Evolutionary conservation across 2,888 invertebrate genomes (phyloP).

Genomic region (Apamea anceps): DNA sequence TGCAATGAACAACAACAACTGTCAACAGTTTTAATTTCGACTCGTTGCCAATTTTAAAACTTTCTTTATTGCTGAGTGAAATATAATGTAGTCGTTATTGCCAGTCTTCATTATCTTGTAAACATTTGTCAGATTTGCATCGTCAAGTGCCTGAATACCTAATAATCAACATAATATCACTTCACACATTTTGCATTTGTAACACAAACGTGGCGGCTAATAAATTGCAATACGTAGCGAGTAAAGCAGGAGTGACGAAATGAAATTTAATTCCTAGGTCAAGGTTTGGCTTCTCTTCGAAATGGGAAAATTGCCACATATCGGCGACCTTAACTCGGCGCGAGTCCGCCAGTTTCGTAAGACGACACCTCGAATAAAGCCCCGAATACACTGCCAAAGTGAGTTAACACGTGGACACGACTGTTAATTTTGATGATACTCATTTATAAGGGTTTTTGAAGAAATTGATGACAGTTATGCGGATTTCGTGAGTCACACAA

Average conservation of each 20-base stretch:
- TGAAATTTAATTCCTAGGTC: conserved; percentile 88
- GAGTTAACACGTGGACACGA: conserved; percentile 48
- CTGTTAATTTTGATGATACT: conserved; percentile 26
- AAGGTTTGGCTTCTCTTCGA: conserved; percentile 89
- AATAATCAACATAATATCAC: conserved; percentile 40
- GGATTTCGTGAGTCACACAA: conserved; percentile 43
- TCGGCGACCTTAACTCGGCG: conserved; percentile 86
- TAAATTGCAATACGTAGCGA: conserved; percentile 79
- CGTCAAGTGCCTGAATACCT: conserved; percentile 37
- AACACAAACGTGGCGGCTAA: conserved; percentile 62
- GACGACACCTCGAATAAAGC: conserved; percentile 76
- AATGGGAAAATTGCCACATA: conserved; percentile 90
- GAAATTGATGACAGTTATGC: conserved; percentile 24
- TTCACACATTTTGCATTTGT: conserved; percentile 48
- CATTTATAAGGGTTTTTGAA: conserved; percentile 43
- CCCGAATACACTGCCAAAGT: conserved; percentile 69
- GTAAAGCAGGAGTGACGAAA: conserved; percentile 83
- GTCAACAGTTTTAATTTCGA: conserved; percentile 17
- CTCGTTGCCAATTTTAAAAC: conserved; percentile 42
- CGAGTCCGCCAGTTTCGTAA: conserved; percentile 84
- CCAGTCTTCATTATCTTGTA: conserved; percentile 28
- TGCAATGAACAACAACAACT: not conserved
- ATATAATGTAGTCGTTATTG: conserved; percentile 29
- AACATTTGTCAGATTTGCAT: conserved; percentile 52
- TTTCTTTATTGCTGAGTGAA: conserved; percentile 39